Conservation (phyloP, 2,113 vertebrate genomes). For the Zosterops lateralis region DNA sequence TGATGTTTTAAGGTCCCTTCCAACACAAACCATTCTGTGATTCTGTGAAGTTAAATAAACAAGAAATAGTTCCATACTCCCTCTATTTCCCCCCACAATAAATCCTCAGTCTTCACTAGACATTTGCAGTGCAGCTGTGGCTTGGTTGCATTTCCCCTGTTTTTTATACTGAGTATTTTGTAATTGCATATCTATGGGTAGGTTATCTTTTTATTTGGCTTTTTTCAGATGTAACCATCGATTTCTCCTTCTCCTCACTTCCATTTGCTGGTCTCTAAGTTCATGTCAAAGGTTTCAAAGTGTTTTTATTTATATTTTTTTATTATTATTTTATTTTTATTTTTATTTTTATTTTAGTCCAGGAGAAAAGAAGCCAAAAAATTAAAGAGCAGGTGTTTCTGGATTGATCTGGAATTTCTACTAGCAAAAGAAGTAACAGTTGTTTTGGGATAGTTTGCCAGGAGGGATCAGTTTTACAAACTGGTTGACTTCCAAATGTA, state of each 20-base stretch:
- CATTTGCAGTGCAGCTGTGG: background rate
- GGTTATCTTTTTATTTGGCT: background rate
- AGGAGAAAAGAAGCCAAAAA: background rate
- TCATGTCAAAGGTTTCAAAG: background rate
- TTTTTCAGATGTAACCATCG: background rate
- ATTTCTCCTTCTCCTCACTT: constrained; percentile 19
- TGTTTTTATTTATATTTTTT: constrained; percentile 15
- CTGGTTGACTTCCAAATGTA: constrained; percentile 26
- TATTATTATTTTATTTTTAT: constrained; percentile 3
- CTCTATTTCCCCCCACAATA: background rate
- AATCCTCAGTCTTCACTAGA: background rate
- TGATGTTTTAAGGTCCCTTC: background rate
- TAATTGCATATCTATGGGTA: background rate
- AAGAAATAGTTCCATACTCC: background rate
- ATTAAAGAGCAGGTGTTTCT: constrained; percentile 40
- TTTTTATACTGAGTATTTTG: background rate
- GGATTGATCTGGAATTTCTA: constrained; percentile 18
- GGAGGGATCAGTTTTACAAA: constrained; percentile 35
- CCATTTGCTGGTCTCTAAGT: background rate
- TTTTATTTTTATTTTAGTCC: constrained; percentile 21
- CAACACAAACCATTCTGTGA: background rate
- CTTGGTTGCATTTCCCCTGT: background rate
- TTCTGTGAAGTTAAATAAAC: background rate
- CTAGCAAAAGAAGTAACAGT: background rate
- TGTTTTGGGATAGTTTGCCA: background rate